Base-by-base conservation (phyloP, 2,888 invertebrate species). In the Drosophila koepferae region DNA sequence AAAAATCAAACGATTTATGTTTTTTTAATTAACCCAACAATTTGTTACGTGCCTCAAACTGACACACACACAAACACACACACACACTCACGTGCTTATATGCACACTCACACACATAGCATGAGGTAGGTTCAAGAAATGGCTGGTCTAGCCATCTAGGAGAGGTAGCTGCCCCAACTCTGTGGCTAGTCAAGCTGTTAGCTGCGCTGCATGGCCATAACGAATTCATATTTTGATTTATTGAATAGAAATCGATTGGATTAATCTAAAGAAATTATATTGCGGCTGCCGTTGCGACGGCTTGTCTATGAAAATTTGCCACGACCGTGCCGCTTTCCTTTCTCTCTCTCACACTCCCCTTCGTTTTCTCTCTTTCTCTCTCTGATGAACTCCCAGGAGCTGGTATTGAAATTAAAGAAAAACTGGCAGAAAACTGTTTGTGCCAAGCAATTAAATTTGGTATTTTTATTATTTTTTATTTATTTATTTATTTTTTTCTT, bases 11-110 rank as follows among this genome's bases (percentile, higher is more conserved):
- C 91, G 91, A 92, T 92, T 92, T 92, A 92, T 92, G 91, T 86
- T 90, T 91, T 91, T 92, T 92, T 92, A 92, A 92, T 92, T 92
- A 92, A 92, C 92, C 92, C 83, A 82, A 80, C 91, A 90, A 92
- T 92, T 92, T 92, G 91, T 91, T 92, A 91, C 91, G 91, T 90
- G 89, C 89, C 82, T 91, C 91, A 89, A 83, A 76, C 89, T 75
- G 72, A 73, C 83, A 76, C 74, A 68, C 69, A 69, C 86, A 72
- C 63, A 55, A 69, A 60, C 31, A 63, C 53, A 56, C 20, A 20
- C 20, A 20, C 41, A 59, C 40, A 63, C 36, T 1, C 12, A 14
- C 2, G 12, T 36, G 4, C 71, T 28, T 28, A 28, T 28, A 58
- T 23, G 58, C 53, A 59, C 46, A 59, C 40, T 63, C 38, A 63